phyloP scores from a whole-genome alignment of 2,888 invertebrate genomes.

The Xanthia togata region DNA sequence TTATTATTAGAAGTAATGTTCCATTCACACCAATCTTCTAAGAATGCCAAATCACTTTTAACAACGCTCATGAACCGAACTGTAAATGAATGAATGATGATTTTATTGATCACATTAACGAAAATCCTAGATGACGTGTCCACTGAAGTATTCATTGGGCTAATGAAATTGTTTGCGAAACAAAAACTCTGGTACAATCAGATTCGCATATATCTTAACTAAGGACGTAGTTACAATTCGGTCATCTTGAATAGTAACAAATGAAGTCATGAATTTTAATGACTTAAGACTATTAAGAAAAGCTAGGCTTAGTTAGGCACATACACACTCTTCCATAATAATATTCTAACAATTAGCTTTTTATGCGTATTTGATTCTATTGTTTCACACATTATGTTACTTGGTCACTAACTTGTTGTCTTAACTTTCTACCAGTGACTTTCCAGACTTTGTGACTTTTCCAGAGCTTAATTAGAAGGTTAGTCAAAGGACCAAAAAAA shows the following conservation, averaged over 20 bases:
- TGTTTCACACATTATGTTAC: background rate
- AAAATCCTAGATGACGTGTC: constrained; percentile 55
- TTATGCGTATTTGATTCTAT: background rate
- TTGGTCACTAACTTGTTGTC: background rate
- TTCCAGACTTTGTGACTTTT: background rate
- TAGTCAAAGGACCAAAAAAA: background rate
- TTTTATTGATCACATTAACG: constrained; percentile 43
- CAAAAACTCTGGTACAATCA: constrained; percentile 46
- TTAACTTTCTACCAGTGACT: background rate
- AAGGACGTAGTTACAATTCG: constrained; percentile 19
- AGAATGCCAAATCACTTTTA: constrained; percentile 22
- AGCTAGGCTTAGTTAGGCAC: constrained; percentile 1
- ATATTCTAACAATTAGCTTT: background rate
- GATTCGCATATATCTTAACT: constrained; percentile 34
- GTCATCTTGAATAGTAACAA: constrained; percentile 33
- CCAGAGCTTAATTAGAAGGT: background rate
- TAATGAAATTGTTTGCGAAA: constrained; percentile 61
- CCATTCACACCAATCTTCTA: constrained; percentile 4
- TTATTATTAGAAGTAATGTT: background rate
- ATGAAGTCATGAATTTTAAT: constrained; percentile 52
- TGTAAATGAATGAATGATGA: constrained; percentile 30
- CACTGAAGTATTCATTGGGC: constrained; percentile 29
- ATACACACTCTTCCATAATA: background rate
- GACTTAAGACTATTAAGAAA: constrained; percentile 13
- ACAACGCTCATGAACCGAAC: constrained; percentile 17